Evolutionary conservation across 2,888 invertebrate genomes (phyloP).

Genomic region (Catotricha subobsoleta): DNA sequence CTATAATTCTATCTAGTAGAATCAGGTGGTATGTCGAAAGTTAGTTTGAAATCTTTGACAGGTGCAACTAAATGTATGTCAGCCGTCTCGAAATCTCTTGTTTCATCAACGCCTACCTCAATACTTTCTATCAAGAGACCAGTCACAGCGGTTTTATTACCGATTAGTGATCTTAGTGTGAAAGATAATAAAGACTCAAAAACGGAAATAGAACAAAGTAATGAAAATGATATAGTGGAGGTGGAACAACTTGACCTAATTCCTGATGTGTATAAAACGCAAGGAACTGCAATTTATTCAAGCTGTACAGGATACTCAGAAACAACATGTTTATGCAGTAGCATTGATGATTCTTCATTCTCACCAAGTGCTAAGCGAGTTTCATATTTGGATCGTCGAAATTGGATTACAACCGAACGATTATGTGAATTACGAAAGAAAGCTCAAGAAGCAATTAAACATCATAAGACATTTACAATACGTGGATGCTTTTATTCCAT

Average conservation of each 20-base stretch:
- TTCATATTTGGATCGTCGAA: constrained; percentile 16
- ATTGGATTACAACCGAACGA: constrained; percentile 44
- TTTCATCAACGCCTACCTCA: no score
- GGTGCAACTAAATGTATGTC: no score
- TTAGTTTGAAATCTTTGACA: no score
- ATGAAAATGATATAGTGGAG: not conserved
- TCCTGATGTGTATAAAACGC: constrained; percentile 6
- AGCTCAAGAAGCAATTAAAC: constrained; percentile 45
- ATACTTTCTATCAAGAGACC: no score
- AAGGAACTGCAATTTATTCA: constrained; percentile 6
- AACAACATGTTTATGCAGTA: constrained; percentile 9
- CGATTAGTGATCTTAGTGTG: no score
- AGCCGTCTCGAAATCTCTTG: no score
- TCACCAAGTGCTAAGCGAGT: not conserved
- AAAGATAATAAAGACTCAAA: no score
- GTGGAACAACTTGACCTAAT: not conserved
- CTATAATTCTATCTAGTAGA: no score
- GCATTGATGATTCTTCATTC: constrained; percentile 4
- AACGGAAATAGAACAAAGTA: no score
- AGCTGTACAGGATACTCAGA: constrained; percentile 8
- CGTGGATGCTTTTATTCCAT: constrained; percentile 55
- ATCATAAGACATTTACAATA: constrained; percentile 48
- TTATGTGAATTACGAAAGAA: constrained; percentile 44
- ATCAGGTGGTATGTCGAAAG: no score
- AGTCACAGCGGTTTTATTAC: no score